phyloP scores from a whole-genome alignment of 2,113 vertebrate species.

The Herpailurus yagouaroundi region DNA sequence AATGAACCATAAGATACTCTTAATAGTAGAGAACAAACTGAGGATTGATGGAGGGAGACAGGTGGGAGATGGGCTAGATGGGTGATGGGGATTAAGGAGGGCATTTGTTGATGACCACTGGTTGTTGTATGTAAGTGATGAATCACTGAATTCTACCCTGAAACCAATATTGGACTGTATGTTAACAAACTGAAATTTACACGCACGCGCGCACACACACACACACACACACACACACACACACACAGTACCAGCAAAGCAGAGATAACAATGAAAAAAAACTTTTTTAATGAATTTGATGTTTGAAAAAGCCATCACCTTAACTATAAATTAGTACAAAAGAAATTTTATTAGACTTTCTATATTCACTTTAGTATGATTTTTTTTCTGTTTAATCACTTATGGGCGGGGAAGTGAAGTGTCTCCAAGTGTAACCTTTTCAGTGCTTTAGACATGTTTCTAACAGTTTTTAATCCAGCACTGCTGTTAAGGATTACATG shows the following conservation, averaged over 20 bases:
- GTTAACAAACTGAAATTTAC: too few relatives aligned
- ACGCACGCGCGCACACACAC: too few relatives aligned
- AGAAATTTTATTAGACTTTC: background rate
- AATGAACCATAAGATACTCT: too few relatives aligned
- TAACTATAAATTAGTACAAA: background rate
- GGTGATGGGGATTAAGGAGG: too few relatives aligned
- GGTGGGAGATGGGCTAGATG: too few relatives aligned
- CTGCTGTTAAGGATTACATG: background rate
- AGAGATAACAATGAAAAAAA: slow-evolving; percentile 13
- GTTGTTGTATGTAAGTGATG: too few relatives aligned
- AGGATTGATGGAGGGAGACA: too few relatives aligned
- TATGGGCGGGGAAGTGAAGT: background rate
- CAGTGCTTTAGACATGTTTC: background rate
- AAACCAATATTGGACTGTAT: too few relatives aligned
- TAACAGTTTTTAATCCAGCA: background rate
- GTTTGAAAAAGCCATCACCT: slow-evolving; percentile 41
- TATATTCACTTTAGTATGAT: background rate
- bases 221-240: too few relatives aligned
- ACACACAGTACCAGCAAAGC: background rate
- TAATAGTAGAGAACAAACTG: too few relatives aligned
- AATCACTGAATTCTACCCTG: too few relatives aligned
- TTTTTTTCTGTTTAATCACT: background rate
- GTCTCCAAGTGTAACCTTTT: background rate
- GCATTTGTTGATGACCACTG: too few relatives aligned
- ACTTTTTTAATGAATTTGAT: background rate